Base-by-base conservation (phyloP, 2,888 invertebrate species). In the Choreutis nemorana region DNA sequence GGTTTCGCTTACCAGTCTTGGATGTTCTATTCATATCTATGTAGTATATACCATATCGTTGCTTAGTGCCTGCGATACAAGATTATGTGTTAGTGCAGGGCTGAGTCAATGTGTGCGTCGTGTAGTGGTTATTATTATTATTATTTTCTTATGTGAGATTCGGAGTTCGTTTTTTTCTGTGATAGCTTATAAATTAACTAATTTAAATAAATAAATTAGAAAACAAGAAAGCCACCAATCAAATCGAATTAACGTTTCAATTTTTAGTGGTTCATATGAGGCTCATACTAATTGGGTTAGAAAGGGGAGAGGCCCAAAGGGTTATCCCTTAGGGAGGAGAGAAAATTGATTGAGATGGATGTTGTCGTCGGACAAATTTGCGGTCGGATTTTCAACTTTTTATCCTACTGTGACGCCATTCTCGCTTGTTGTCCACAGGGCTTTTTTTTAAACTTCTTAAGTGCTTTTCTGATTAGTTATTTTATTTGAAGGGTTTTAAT, bases 301-400 rank as follows among this genome's bases (percentile, higher is more conserved):
- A 26, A 41, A 37, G 45, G 58, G 60, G 66, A 67, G 67, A 48
- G 63, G 68, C 64, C 50, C 41, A 58, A 72, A 72, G 75, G 77
- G 77, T 72, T 73, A 54, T 49, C 62, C 73, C 68, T 68, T 52
- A 42, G 73, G 66, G 77, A 73, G 34, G 16, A 43, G 44, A 46
- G 44, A 42, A 57, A 58, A 75, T 75, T 77, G 77, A 77, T 78
- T 71, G 75, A 73, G 77, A 78, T 71, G 66, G 68, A 77, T 75
- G 61, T 67, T 68, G 72, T 75, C 75, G 66, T 50, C 72, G 62
- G 48, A 58, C 65, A 63, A 67, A 68, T 64, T 63, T 50, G 48
- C 50, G 51, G 61, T 58, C 50, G 57, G 56, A 59, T 67, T 64
- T 64, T 60, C 47, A 55, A 53, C 52, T 56, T 55, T 55, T 57